These are phyloP conservation scores for Gymnoscopelus braueri DNA, from an alignment of 2,797 vertebrate species.

Conservation along the genomic window DNA sequence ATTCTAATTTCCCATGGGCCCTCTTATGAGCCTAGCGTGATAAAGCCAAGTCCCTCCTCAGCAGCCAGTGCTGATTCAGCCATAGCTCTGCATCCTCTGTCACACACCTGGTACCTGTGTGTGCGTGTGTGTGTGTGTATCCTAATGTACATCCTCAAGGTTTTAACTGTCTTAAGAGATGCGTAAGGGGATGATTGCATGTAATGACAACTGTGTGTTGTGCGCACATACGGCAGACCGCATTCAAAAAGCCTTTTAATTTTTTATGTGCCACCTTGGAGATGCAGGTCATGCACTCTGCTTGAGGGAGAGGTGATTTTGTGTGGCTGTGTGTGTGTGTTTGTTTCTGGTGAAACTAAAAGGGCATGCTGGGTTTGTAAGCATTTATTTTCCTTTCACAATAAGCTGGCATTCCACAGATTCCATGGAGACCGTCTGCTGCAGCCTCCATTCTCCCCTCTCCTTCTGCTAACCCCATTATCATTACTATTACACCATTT, in stretches of 20 bases:
- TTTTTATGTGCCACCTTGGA: conserved; percentile 72
- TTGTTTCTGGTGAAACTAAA: conserved; percentile 48
- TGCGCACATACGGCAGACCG: conserved; percentile 26
- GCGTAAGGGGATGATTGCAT: conserved; percentile 15
- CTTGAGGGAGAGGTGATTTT: background rate
- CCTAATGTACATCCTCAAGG: conserved; percentile 28
- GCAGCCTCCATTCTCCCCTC: conserved; percentile 32
- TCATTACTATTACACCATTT: conserved; percentile 37
- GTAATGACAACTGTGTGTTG: conserved; percentile 26
- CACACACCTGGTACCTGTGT: conserved; percentile 10
- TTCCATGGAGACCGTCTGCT: conserved; percentile 49
- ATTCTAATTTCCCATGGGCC: conserved; percentile 49
- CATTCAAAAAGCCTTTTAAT: conserved; percentile 70
- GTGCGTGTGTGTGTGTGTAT: conserved; percentile 2
- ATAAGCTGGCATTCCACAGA: conserved; percentile 38
- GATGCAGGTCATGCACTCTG: conserved; percentile 70
- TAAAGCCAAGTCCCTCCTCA: conserved; percentile 32
- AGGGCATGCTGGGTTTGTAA: conserved; percentile 29
- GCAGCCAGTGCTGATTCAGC: conserved; percentile 41
- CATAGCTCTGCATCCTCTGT: conserved; percentile 39
- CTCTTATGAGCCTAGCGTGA: conserved; percentile 17
- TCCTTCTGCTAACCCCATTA: conserved; percentile 38
- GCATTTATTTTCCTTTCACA: conserved; percentile 19
- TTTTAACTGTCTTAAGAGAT: conserved; percentile 24
- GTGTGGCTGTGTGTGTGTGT: conserved; percentile 15